phyloP scores from a whole-genome alignment of 1,140 invertebrate species.

The Lineus longissimus region DNA sequence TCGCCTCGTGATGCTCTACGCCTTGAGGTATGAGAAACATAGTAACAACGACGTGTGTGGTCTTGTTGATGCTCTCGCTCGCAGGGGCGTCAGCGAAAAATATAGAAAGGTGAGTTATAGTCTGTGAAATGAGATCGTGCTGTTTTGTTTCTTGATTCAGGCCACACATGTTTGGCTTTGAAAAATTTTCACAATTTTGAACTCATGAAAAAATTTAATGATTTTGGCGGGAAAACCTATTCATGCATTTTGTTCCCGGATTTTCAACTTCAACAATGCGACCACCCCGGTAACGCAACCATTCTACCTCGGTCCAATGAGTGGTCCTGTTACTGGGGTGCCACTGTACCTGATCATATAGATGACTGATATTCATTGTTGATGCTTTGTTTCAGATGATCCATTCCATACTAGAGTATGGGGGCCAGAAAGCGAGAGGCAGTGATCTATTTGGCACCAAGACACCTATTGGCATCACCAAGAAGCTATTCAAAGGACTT shows the following conservation, averaged over 20 bases:
- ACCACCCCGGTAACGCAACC: no score
- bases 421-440: conserved; percentile 70
- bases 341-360: no score
- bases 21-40: conserved; percentile 85
- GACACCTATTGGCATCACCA: conserved; percentile 73
- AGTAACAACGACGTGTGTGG: conserved; percentile 70
- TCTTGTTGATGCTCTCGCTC: conserved; percentile 72
- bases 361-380: background rate
- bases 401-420: conserved; percentile 72
- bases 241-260: no score
- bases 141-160: background rate
- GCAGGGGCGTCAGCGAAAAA: conserved; percentile 60
- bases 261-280: background rate
- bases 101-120: conserved; percentile 47
- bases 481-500: conserved; percentile 85
- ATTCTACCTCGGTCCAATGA: background rate
- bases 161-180: background rate
- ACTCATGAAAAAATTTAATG: no score
- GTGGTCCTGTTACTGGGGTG: background rate
- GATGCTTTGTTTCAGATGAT: conserved; percentile 61
- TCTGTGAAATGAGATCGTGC: background rate
- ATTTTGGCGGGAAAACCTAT: no score
- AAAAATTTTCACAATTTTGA: no score
- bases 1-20: conserved; percentile 88
- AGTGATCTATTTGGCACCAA: conserved; percentile 77